Base-by-base conservation (phyloP, 2,888 invertebrate species). In the Steinernema hermaphroditum region DNA sequence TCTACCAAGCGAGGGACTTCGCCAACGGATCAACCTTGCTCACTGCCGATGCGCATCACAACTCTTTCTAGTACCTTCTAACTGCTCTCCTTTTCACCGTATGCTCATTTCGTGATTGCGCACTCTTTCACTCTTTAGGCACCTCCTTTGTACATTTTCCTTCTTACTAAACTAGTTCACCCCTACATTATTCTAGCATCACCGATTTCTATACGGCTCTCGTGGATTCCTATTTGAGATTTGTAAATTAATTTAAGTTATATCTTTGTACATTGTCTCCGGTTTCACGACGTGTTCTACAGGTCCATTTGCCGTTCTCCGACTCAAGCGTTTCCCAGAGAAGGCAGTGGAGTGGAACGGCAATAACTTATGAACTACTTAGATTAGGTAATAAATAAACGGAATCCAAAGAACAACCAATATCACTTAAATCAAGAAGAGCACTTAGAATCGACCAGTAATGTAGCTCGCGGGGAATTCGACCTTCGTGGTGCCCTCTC, bases 401-500 rank as follows among this genome's bases (percentile, higher is more conserved):
- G n/a, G n/a, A n/a, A n/a, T n/a, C n/a, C n/a, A n/a, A n/a, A n/a
- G n/a, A n/a, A n/a, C 24, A 24, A 22, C 22, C 12, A 4, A 46
- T 19, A 46, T 19, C 16, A 16, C 16, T 19, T 16, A 46, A 46
- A 46, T 16, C 16, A 16, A 6, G 16, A 46, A 46, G 46, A 19
- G 46, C n/a, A 46, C 50, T 78, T 46, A 80, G 54, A 78, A 78
- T 22, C 80, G 76, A 19, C 79, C 76, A 27, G 90, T 90, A 22
- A 94, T 92, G 88, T 96, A 96, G 84, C 94, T 92, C 72, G 90
- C 88, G 37, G 97, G 97, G 88, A 98, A 96, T 88, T 92, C 91
- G 88, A 97, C 94, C 37, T 91, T 91, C 87, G 96, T 94, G 74
- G 91, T 91, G 34, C 94, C 95, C 74, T 91, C 92, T 86, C 91